Evolutionary conservation across 37 sponge, comb jelly and placozoan genomes (phyloP).

Genomic region (Aplysina aerophoba): DNA sequence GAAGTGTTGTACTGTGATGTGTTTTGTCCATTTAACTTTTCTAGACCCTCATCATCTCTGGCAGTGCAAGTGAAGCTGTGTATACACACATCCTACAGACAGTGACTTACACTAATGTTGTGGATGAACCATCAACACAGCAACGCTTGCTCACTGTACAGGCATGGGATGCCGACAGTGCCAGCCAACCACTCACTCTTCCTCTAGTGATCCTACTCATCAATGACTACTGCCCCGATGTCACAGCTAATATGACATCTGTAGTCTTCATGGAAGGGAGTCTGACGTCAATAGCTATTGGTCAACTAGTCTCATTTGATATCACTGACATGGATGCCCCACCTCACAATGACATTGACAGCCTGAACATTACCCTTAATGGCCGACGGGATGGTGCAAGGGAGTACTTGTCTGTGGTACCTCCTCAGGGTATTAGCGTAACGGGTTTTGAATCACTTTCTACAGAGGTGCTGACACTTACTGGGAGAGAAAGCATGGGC

Average conservation of each 20-base stretch:
- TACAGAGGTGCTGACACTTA: background rate
- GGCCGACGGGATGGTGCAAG: conserved; percentile 7
- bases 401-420: conserved; percentile 22
- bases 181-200: background rate
- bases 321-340: conserved; percentile 34
- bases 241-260: background rate
- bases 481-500: background rate
- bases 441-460: background rate
- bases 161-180: conserved; percentile 27
- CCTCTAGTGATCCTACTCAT: background rate
- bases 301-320: background rate
- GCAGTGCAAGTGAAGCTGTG: conserved; percentile 7
- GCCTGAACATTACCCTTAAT: conserved; percentile 14
- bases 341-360: conserved; percentile 34
- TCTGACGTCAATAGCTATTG: background rate
- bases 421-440: background rate
- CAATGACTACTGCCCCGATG: conserved; percentile 40
- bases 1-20: no score
- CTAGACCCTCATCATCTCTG: conserved; percentile 26
- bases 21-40: background rate
- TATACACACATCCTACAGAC: conserved; percentile 40
- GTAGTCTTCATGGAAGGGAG: conserved; percentile 43
- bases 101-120: conserved; percentile 44
- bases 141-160: conserved; percentile 17
- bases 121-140: conserved; percentile 37